Conservation (phyloP, 92 coral and sea anemone species). For the Palythoa grandiflora region DNA sequence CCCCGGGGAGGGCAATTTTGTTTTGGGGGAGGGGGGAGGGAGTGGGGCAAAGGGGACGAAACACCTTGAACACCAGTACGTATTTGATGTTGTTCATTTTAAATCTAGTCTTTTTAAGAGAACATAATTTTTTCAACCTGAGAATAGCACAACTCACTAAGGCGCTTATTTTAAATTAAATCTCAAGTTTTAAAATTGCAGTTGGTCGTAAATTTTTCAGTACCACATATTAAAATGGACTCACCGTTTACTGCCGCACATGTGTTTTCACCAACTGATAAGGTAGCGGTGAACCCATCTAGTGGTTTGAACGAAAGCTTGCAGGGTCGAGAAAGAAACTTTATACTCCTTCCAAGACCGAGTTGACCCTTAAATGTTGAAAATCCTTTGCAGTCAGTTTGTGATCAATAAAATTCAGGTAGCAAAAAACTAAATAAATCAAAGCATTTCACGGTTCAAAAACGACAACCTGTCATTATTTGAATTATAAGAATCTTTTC, state of each 20-base stretch:
- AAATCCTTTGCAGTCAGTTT: not conserved
- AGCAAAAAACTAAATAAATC: not conserved
- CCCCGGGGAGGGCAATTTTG: too few relatives aligned
- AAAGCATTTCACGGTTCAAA: too few relatives aligned
- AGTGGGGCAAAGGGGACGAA: too few relatives aligned
- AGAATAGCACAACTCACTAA: too few relatives aligned
- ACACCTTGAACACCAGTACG: too few relatives aligned
- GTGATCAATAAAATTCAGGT: not conserved
- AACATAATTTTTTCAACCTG: too few relatives aligned
- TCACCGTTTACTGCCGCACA: constrained; percentile 96
- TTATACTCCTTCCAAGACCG: constrained; percentile 81
- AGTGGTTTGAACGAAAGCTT: constrained; percentile 52
- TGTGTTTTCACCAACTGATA: constrained; percentile 92
- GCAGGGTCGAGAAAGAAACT: constrained; percentile 75
- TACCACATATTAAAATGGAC: not conserved
- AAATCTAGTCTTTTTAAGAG: too few relatives aligned
- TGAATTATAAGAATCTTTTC: too few relatives aligned
- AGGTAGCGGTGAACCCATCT: constrained; percentile 62
- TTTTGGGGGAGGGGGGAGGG: too few relatives aligned
- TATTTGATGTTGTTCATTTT: too few relatives aligned
- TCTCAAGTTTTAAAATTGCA: not conserved
- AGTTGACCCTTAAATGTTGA: constrained; percentile 84
- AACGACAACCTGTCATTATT: too few relatives aligned
- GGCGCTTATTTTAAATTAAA: too few relatives aligned
- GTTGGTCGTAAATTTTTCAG: not conserved